These are phyloP conservation scores for Drosophila willistoni DNA, from an alignment of 1,140 invertebrate species.

Conservation along the genomic window DNA sequence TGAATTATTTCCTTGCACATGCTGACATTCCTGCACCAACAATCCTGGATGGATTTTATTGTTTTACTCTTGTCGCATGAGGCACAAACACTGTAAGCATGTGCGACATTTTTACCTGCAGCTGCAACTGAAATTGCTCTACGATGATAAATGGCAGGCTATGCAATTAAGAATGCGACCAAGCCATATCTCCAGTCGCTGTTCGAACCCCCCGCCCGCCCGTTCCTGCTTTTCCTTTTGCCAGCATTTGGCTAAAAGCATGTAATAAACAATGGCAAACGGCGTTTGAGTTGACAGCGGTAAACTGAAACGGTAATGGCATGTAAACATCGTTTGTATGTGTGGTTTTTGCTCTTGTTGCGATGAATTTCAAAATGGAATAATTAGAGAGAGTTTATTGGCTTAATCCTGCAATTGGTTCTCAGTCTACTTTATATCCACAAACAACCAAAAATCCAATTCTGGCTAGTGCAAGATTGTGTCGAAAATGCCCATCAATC, in stretches of 20 bases:
- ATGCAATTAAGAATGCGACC: conserved; percentile 69
- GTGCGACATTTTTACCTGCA: conserved; percentile 35
- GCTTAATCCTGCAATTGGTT: neutral
- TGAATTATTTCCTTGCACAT: neutral
- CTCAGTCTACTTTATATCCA: neutral
- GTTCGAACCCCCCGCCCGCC: too few species aligned
- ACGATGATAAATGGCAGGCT: conserved; percentile 71
- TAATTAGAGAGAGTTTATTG: conserved; percentile 36
- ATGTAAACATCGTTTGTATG: conserved; percentile 67
- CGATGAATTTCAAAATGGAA: neutral
- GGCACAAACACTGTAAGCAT: conserved; percentile 49
- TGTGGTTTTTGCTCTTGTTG: conserved; percentile 2
- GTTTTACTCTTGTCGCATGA: conserved; percentile 11
- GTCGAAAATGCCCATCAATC: conserved; percentile 41
- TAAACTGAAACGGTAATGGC: conserved; percentile 76
- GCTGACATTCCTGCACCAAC: neutral
- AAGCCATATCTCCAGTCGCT: neutral
- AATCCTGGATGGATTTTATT: neutral
- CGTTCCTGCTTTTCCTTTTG: neutral
- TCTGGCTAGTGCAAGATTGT: neutral
- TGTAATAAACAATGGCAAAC: conserved; percentile 73
- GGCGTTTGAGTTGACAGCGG: conserved; percentile 67
- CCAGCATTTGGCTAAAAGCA: conserved; percentile 15
- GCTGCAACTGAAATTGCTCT: conserved; percentile 46
- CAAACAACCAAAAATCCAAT: neutral